A percentile compares a stretch with the other conserved stretches of the same genome.
phyloP scores from a whole-genome alignment of 2,797 vertebrate genomes.

The Threskiornis aethiopicus region DNA sequence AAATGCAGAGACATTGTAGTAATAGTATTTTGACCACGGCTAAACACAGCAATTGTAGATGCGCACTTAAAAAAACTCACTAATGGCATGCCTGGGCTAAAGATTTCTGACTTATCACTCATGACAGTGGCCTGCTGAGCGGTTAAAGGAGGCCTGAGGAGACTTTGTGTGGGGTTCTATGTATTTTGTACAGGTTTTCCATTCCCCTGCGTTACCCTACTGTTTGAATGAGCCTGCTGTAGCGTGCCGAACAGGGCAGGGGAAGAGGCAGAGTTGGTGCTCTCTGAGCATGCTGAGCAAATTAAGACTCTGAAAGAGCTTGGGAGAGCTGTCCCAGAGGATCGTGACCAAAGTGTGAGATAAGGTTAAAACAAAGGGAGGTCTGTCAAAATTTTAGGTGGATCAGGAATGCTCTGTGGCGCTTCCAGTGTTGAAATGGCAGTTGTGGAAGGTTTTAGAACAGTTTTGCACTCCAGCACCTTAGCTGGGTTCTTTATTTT shows the following conservation, averaged over 20 bases:
- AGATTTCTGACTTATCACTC: neutral
- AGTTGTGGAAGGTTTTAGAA: neutral
- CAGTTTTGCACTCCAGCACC: neutral
- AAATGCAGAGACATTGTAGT: neutral
- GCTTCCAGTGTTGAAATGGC: neutral
- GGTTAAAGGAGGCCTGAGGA: neutral
- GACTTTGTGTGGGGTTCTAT: neutral
- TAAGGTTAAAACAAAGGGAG: neutral
- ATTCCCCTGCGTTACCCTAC: rapidly evolving
- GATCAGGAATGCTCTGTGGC: neutral
- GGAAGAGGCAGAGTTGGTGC: too few relatives aligned
- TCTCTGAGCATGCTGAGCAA: neutral
- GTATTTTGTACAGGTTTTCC: neutral
- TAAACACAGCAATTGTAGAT: neutral
- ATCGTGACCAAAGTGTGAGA: neutral
- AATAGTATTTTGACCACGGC: neutral
- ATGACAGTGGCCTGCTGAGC: neutral
- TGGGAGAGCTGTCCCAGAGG: neutral
- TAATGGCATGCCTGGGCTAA: neutral
- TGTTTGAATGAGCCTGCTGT: too few relatives aligned
- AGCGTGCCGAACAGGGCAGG: neutral
- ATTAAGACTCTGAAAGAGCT: neutral
- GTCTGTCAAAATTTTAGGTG: neutral
- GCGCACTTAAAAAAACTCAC: neutral
- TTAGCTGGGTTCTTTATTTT: neutral